Evolutionary conservation across 2,113 vertebrate species (phyloP), one percentile per base, ranked within the genome.

Genomic region (Mustelus asterias): DNA sequence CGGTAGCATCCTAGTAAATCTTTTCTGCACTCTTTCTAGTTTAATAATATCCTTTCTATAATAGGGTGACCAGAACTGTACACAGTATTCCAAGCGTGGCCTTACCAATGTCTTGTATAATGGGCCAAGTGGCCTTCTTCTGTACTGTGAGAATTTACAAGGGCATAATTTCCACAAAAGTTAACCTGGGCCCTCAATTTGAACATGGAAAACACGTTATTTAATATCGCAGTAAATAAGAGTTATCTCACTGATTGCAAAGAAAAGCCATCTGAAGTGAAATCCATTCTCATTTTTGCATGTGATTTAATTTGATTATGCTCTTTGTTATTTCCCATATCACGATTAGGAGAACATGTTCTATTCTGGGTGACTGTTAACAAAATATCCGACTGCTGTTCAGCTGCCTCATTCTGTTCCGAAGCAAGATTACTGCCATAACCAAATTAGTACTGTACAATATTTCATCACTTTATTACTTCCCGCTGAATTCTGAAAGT

Each of bases 241-340:
- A 97, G 97, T 96, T 98, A 97, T 97, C 96, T 96, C 97, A 96
- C 97, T 97, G 96, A 96, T 97, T 98, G 98, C 97, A 97, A 96
- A 97, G 96, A 97, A 97, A 96, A 96, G 96, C 96, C 96, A 96
- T 97, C 97, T 96, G 96, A 96, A 97, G 96, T 96, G 97, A 97
- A 97, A 97, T 96, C 96, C 89, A 76, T 89, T 95, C 96, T 97
- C 97, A 97, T 97, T 98, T 98, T 97, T 16, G 88, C 97, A 96
- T 96, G 97, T 97, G 97, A 97, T 97, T 97, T 97, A 96, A 97
- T 96, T 97, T 97, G 96, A 97, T 96, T 97, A 96, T n/a, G 72
- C 97, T 97, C 96, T 97, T 97, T 98, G 97, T 96, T 96, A 97
- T 97, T 97, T 97, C 97, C 96, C 96, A 24, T 96, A 97, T 97